Evolutionary conservation across 1,140 invertebrate species (phyloP), one percentile per base, ranked within the genome.

Genomic region (Bombus breviceps): DNA sequence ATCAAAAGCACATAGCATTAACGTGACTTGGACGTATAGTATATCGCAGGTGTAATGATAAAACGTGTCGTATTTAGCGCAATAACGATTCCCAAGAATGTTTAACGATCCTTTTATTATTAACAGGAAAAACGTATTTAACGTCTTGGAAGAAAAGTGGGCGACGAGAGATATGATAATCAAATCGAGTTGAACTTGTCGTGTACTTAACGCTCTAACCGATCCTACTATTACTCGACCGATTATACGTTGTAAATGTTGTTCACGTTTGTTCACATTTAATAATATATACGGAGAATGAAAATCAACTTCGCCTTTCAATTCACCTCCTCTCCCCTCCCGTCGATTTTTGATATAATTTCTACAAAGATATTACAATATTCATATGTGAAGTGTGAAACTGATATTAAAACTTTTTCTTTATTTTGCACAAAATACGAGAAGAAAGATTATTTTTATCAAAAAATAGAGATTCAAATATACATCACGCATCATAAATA

Each of bases 221-320:
- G 78, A 89, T 64, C 86, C 62, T 92, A 93, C 91, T 92, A 93
- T 92, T 92, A 88, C n/a, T 66, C n/a, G n/a, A 66, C 86, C 91
- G 90, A 92, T 88, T 90, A 89, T 90, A 91, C 88, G 87, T 92
- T 93, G 87, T 92, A 93, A 91, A 90, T 91, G 91, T 93, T 94
- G 93, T 94, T 94, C 87, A 93, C 91, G 90, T 93, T 93, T 93
- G 89, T 94, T 93, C 83, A 92, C 87, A 92, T 86, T 85, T 88
- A 88, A 88, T 88, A 90, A 88, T 88, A 90, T 81, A 91, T 68
- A 79, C 41, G n/a, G 37, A 57, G 43, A 90, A 81, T 76, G 59
- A 88, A 86, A 88, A 88, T 80, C n/a, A 66, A 72, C 34, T n/a
- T 13, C 9, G 28, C 6, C 12, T 53, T 72, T 81, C 75, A 81